Evolutionary conservation across 2,888 invertebrate genomes (phyloP).

Genomic region (Melipona beecheii): DNA sequence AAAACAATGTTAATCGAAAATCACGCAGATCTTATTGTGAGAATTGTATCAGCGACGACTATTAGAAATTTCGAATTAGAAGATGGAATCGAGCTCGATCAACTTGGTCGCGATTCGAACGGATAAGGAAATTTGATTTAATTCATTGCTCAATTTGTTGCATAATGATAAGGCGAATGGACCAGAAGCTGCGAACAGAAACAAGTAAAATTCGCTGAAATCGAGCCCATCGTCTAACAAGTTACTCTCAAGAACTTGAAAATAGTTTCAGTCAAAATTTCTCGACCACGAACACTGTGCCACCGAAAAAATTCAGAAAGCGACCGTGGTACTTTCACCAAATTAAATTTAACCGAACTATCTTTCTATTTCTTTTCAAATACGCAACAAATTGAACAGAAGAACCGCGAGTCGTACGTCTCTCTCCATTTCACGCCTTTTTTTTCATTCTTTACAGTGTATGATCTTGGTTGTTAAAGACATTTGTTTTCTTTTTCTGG

Average conservation of each 20-base stretch:
- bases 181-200: conserved; percentile 62
- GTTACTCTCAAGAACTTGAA: conserved; percentile 36
- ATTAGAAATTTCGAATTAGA: background rate
- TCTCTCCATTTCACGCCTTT: no score
- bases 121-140: conserved; percentile 55
- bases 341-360: conserved; percentile 40
- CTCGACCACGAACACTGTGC: conserved; percentile 26
- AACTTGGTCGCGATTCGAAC: conserved; percentile 50
- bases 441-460: background rate
- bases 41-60: background rate
- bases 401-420: background rate
- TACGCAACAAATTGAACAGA: background rate
- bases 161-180: conserved; percentile 71
- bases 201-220: conserved; percentile 78
- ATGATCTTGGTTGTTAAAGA: background rate
- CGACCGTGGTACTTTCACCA: conserved; percentile 64
- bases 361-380: background rate
- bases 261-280: conserved; percentile 60
- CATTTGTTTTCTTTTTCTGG: no score
- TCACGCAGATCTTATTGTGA: background rate
- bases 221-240: conserved; percentile 56
- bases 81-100: conserved; percentile 11
- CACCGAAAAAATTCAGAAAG: conserved; percentile 42
- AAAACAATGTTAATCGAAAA: background rate
- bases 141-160: conserved; percentile 66